Evolutionary conservation across 2,888 invertebrate species (phyloP).

Genomic region (Lordiphosa andalusiaca): DNA sequence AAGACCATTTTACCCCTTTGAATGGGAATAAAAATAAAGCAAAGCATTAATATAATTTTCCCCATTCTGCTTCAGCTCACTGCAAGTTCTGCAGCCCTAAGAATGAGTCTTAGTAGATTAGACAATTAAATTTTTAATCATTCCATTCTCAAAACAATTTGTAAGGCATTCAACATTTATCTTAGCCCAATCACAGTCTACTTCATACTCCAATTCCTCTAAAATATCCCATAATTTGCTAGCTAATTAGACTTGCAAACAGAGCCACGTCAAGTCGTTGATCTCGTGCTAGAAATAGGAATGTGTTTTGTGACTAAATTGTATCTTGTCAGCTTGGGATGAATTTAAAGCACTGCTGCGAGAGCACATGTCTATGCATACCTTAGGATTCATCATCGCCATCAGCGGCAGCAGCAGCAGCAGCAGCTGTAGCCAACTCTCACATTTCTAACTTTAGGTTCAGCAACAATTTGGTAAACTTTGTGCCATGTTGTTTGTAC

Average conservation of each 20-base stretch:
- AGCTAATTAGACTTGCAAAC: conserved; percentile 36
- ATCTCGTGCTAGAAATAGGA: conserved; percentile 27
- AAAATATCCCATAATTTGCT: conserved; percentile 2
- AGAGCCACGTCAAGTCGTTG: conserved; percentile 30
- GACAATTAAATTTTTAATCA: conserved; percentile 1
- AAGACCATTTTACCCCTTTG: too few relatives aligned
- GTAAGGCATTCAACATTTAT: conserved; percentile 1
- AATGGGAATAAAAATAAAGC: too few relatives aligned
- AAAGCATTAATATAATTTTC: too few relatives aligned
- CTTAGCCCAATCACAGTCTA: conserved; percentile 4
- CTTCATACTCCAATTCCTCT: conserved; percentile 24
- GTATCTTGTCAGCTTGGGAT: neutral
- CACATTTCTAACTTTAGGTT: conserved; percentile 39
- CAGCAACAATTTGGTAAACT: conserved; percentile 31
- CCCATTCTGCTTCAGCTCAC: too few relatives aligned
- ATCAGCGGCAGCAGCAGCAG: neutral
- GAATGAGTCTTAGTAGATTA: too few relatives aligned
- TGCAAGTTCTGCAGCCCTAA: too few relatives aligned
- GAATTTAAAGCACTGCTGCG: neutral
- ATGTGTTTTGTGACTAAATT: conserved; percentile 8
- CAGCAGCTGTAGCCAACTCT: neutral
- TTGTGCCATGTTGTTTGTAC: conserved; percentile 42
- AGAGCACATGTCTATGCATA: neutral
- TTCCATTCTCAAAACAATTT: neutral
- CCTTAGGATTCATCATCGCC: neutral